Conservation (phyloP, 2,888 invertebrate genomes). For the Netelia melanura region DNA sequence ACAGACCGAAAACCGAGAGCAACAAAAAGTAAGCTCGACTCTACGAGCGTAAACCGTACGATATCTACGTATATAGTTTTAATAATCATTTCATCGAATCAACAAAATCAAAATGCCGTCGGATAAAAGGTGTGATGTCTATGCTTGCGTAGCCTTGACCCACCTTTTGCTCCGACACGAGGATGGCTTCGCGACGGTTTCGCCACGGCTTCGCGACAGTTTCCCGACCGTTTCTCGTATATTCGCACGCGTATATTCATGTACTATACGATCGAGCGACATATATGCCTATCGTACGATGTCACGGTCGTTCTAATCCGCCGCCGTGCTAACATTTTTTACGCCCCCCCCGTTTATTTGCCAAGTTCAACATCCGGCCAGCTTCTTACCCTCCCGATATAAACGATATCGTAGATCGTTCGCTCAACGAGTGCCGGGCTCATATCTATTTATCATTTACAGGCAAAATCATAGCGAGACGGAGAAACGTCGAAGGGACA, state of each 20-base stretch:
- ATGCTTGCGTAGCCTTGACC: conserved; percentile 80
- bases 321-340: too few relatives aligned
- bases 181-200: conserved; percentile 60
- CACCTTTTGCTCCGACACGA: conserved; percentile 71
- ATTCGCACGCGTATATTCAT: not conserved
- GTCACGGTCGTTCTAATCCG: too few relatives aligned
- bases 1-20: conserved; percentile 89
- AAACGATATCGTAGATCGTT: too few relatives aligned
- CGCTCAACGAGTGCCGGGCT: too few relatives aligned
- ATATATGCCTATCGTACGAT: too few relatives aligned
- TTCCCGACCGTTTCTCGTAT: not conserved
- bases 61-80: too few relatives aligned
- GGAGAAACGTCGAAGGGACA: conserved; percentile 96
- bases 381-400: too few relatives aligned
- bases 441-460: conserved; percentile 60
- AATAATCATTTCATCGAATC: not conserved
- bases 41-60: too few relatives aligned
- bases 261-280: too few relatives aligned
- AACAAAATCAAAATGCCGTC: too few relatives aligned
- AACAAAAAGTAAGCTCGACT: conserved; percentile 88
- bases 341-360: too few relatives aligned
- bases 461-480: conserved; percentile 99
- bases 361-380: too few relatives aligned
- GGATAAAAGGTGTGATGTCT: conserved; percentile 39
- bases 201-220: conserved; percentile 74